phyloP scores from a whole-genome alignment of 2,888 invertebrate genomes.

The Mimas tiliae region DNA sequence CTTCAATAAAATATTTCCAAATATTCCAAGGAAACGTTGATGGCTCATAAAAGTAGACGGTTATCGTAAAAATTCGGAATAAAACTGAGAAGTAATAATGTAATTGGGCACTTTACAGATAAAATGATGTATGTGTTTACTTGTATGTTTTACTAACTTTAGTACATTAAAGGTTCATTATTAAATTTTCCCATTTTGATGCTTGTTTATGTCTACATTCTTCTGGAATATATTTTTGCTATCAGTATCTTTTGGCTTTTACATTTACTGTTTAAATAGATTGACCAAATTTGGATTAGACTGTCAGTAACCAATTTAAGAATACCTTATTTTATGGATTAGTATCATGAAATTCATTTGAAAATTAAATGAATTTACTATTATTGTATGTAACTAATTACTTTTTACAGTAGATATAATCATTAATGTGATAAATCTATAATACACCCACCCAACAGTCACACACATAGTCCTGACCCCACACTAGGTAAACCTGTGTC shows the following conservation, averaged over 20 bases:
- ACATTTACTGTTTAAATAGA: too few species aligned
- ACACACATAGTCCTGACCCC: too few species aligned
- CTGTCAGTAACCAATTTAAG: not conserved
- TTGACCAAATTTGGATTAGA: not conserved
- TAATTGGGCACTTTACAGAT: not conserved
- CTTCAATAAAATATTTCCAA: not conserved
- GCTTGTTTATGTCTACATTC: not conserved
- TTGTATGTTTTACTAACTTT: not conserved
- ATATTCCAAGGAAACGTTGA: conserved; percentile 7
- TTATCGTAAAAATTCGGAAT: not conserved
- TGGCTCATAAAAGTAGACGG: not conserved
- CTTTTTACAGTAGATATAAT: too few species aligned
- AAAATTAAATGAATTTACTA: too few species aligned
- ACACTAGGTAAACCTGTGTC: too few species aligned
- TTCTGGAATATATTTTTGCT: too few species aligned
- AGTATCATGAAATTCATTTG: too few species aligned
- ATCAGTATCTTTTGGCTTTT: too few species aligned
- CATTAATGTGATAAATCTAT: too few species aligned
- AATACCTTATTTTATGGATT: too few species aligned
- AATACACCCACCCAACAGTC: too few species aligned
- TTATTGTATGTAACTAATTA: too few species aligned
- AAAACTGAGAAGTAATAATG: not conserved
- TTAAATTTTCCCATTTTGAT: not conserved
- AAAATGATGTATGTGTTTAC: not conserved
- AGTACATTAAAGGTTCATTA: not conserved